These are phyloP conservation scores for Lutraria rhynchaena DNA, from an alignment of 1,140 invertebrate genomes.

Conservation along the genomic window DNA sequence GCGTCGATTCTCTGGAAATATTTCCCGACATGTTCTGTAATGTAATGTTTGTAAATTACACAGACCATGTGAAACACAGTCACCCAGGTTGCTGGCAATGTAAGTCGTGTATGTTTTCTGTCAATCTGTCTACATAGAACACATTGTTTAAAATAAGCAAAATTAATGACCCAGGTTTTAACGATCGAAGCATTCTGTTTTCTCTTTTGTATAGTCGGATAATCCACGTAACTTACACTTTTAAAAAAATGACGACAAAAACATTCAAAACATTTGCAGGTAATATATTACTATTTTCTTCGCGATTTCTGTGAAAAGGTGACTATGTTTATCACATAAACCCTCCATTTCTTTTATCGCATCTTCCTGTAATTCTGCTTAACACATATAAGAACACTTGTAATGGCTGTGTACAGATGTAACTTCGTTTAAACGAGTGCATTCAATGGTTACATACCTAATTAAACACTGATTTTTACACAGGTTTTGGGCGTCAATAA, in stretches of 20 bases:
- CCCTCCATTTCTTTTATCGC: not conserved
- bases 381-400: slow-evolving; percentile 18
- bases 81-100: too few relatives aligned
- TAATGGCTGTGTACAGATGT: slow-evolving; percentile 7
- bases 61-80: too few relatives aligned
- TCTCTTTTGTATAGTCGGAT: too few relatives aligned
- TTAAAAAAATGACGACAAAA: not conserved
- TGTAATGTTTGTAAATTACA: too few relatives aligned
- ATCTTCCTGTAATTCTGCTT: not conserved
- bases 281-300: slow-evolving; percentile 16
- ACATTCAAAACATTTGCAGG: not conserved
- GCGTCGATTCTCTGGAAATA: too few relatives aligned
- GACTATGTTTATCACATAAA: slow-evolving; percentile 25
- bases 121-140: too few relatives aligned
- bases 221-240: not conserved
- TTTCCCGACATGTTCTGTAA: too few relatives aligned
- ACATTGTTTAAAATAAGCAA: too few relatives aligned
- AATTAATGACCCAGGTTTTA: too few relatives aligned
- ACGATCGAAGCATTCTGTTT: too few relatives aligned
- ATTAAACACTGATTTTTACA: slow-evolving; percentile 20
- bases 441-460: slow-evolving; percentile 13
- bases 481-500: slow-evolving; percentile 13
- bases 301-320: slow-evolving; percentile 2
- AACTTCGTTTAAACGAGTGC: slow-evolving; percentile 8
- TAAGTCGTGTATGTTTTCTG: too few relatives aligned